Base-by-base conservation (phyloP, 1,140 invertebrate species). In the Coenobita brevimanus region DNA sequence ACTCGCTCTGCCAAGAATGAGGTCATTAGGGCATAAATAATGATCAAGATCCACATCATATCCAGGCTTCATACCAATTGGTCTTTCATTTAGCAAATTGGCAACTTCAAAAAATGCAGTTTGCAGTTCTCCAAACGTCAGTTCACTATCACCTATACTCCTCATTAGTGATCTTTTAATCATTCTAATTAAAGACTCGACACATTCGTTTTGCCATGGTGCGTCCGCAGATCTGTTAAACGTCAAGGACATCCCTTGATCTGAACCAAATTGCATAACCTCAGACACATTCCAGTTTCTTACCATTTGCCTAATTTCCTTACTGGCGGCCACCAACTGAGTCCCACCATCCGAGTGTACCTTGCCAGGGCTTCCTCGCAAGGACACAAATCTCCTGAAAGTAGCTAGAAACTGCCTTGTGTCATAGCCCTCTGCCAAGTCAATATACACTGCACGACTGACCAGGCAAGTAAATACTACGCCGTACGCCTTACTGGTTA, bases 81-180 rank as follows among this genome's bases (percentile, higher is more conserved):
- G 64, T 71, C 64, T 82, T 50, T 71, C 84, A 79, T 87, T 78
- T n/a, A 79, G 33, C 3, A 87, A 57, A 50, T 50, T 50, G 17
- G 46, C 46, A 50, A 50, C 46, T 17, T 8, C 6, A 50, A 8
- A 50, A 6, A 50, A 50, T 17, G 17, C 46, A 50, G 46, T 50
- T 17, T 50, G 46, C 46, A 50, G 17, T 50, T 50, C 46, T 17
- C 46, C 46, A 17, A 50, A 50, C 17, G 46, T 8, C 17, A 50
- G 17, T 8, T 8, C 46, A 50, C 46, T 50, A 50, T 50, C 46
- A 6, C 46, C 46, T 50, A 50, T 50, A 17, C 6, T 8, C 46
- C 6, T 50, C 13, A 24, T 4, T 3, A 50, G 46, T 8, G 46
- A 6, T 50, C 46, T 50, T 50, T 67, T 33, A 6, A 67, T n/a